phyloP scores from a whole-genome alignment of 2,113 vertebrate genomes.

The Sclerurus mexicanus region DNA sequence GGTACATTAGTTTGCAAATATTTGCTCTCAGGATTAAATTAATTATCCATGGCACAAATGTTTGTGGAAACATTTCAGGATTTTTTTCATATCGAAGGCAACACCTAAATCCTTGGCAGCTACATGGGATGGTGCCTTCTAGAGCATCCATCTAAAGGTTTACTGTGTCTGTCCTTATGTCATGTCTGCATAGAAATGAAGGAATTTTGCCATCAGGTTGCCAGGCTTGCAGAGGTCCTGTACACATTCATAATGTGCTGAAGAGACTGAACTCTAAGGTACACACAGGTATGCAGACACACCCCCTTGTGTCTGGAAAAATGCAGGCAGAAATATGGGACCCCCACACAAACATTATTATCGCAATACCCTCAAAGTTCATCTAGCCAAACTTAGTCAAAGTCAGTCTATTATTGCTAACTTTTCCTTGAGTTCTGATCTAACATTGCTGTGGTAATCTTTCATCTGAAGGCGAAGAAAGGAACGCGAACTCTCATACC shows the following conservation, averaged over 20 bases:
- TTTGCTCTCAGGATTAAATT: background rate
- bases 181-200: background rate
- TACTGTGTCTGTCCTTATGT: background rate
- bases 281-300: background rate
- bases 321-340: background rate
- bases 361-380: background rate
- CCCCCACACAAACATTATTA: background rate
- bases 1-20: background rate
- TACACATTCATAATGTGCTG: background rate
- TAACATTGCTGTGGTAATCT: background rate
- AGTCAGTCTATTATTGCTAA: background rate
- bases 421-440: background rate
- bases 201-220: background rate
- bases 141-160: background rate
- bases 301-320: background rate
- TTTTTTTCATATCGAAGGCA: background rate
- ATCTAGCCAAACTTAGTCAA: background rate
- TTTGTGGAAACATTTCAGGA: background rate
- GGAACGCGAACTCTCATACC: background rate
- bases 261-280: background rate
- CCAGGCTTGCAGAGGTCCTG: background rate
- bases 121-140: background rate
- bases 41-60: background rate
- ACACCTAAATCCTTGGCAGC: background rate
- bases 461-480: background rate